Conservation (phyloP, 2,113 vertebrate species). For the Cathartes aura region DNA sequence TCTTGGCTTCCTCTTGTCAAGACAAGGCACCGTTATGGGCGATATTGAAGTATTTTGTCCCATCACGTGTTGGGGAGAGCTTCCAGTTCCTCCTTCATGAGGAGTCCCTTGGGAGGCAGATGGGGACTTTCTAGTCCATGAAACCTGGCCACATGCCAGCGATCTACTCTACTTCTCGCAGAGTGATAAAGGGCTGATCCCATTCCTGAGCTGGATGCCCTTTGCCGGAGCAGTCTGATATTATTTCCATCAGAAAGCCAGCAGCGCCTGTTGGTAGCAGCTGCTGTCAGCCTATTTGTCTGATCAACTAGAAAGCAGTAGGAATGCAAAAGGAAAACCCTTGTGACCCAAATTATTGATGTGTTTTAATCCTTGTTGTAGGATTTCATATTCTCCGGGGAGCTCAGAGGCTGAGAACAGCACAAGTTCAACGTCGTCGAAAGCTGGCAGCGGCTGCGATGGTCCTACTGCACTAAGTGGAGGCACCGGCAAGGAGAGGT, state of each 20-base stretch:
- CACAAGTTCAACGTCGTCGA: rapidly evolving
- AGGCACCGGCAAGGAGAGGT: not conserved
- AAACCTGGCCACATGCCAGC: rapidly evolving
- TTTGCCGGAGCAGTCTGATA: not conserved
- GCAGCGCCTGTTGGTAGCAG: not conserved
- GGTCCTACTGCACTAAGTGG: not conserved
- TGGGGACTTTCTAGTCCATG: not conserved
- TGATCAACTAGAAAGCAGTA: not conserved
- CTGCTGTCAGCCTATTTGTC: not conserved
- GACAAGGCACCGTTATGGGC: rapidly evolving
- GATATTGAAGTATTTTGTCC: not conserved
- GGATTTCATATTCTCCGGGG: not conserved
- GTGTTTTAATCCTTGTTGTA: not conserved
- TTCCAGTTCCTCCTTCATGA: not conserved
- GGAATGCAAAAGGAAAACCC: not conserved
- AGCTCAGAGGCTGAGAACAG: not conserved
- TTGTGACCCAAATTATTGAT: no score
- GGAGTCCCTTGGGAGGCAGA: not conserved
- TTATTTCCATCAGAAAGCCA: not conserved
- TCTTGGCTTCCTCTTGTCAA: not conserved
- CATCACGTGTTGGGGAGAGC: rapidly evolving
- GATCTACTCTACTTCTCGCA: not conserved
- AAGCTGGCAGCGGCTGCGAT: not conserved
- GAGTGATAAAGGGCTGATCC: not conserved
- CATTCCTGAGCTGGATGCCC: not conserved